These are phyloP conservation scores for Poeciliopsis turneri DNA, from an alignment of 2,797 vertebrate genomes.

Conservation along the genomic window DNA sequence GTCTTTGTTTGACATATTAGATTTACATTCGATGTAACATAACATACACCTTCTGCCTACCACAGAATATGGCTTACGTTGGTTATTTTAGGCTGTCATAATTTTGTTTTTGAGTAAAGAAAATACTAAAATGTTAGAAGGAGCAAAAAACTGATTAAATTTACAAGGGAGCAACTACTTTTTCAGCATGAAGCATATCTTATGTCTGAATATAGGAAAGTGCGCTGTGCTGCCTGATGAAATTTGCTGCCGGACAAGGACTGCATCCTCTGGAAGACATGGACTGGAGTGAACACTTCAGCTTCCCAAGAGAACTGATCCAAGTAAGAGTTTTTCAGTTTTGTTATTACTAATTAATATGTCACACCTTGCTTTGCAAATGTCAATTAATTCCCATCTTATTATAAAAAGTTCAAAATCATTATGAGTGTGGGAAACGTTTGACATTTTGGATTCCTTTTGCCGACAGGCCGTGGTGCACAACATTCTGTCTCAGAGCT, in stretches of 20 bases:
- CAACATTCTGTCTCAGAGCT: slow-evolving; percentile 77
- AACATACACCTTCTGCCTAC: neutral
- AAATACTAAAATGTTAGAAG: neutral
- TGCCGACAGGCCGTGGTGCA: slow-evolving; percentile 81
- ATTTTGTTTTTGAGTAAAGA: neutral
- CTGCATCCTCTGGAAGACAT: slow-evolving; percentile 81
- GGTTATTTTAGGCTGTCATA: neutral
- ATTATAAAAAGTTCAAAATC: neutral
- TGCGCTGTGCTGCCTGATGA: slow-evolving; percentile 88
- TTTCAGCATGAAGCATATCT: neutral
- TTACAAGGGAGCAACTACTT: neutral
- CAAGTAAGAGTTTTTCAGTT: slow-evolving; percentile 72
- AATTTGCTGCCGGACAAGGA: slow-evolving; percentile 86
- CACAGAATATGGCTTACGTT: neutral
- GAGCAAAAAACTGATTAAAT: neutral
- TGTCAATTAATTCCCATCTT: neutral
- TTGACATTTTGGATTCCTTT: slow-evolving; percentile 15
- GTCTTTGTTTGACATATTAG: neutral
- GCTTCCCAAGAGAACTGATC: slow-evolving; percentile 86
- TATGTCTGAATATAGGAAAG: slow-evolving; percentile 78
- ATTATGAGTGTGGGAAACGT: neutral
- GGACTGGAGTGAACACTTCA: slow-evolving; percentile 87
- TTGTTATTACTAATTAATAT: neutral
- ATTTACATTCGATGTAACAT: neutral
- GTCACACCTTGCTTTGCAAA: neutral